These are phyloP conservation scores for Budorcas taxicolor DNA, from an alignment of 2,113 vertebrate genomes.

Conservation along the genomic window DNA sequence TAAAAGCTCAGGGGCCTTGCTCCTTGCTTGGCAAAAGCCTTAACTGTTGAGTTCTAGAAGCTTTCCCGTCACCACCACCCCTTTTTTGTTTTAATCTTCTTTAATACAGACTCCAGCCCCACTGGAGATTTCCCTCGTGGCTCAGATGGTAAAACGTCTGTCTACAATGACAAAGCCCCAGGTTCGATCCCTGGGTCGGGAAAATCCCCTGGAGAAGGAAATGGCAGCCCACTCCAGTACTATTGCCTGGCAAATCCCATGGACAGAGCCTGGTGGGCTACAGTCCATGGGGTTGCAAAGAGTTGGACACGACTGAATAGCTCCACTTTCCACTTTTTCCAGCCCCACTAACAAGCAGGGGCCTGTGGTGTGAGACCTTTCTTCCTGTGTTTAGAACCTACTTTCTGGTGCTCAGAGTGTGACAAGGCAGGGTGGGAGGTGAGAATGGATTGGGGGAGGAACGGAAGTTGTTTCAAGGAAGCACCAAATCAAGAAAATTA, in stretches of 20 bases:
- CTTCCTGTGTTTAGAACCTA: background rate
- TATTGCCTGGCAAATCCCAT: too few species aligned
- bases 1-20: background rate
- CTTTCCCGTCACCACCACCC: background rate
- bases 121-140: background rate
- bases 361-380: background rate
- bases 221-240: too few species aligned
- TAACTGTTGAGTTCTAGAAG: background rate
- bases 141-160: too few species aligned
- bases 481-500: background rate
- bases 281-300: too few species aligned
- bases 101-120: background rate
- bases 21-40: background rate
- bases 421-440: background rate
- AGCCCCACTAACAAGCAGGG: background rate
- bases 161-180: too few species aligned
- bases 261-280: too few species aligned
- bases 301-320: too few species aligned
- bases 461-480: background rate
- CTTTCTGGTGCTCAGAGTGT: background rate
- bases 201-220: too few species aligned
- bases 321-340: background rate
- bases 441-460: background rate
- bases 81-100: background rate
- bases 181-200: too few species aligned